phyloP scores from a whole-genome alignment of 2,113 vertebrate species.

The Zosterops lateralis region DNA sequence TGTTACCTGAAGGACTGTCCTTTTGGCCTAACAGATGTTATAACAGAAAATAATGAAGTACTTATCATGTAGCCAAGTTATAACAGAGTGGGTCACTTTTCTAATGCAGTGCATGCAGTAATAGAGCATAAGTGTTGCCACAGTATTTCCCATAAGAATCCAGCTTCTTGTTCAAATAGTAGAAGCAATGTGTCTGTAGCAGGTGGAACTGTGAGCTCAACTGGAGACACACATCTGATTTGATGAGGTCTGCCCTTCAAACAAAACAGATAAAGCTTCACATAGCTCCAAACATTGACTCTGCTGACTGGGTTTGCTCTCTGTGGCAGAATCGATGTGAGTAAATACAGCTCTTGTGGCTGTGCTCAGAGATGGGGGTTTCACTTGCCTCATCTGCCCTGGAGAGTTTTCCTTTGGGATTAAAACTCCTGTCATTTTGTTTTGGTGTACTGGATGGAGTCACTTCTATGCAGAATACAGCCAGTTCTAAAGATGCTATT shows the following conservation, averaged over 20 bases:
- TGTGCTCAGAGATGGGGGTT: background rate
- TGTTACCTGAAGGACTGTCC: background rate
- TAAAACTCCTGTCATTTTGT: background rate
- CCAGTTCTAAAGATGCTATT: background rate
- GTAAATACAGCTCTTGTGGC: background rate
- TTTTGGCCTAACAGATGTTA: background rate
- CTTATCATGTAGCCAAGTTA: rapidly evolving
- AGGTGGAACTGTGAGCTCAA: background rate
- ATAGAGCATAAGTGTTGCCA: background rate
- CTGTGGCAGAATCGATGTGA: background rate
- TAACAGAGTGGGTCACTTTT: background rate
- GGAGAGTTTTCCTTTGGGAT: background rate
- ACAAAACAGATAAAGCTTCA: background rate
- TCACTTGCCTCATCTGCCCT: background rate
- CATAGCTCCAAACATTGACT: background rate
- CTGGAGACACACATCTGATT: background rate
- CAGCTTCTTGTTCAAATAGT: background rate
- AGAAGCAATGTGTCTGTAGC: background rate
- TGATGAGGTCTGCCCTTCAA: background rate
- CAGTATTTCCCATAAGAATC: background rate
- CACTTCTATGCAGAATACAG: background rate
- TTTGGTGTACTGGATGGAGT: background rate
- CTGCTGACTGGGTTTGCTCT: background rate
- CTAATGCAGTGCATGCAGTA: background rate
- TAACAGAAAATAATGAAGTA: background rate